A percentile compares a stretch with the other conserved stretches of the same genome.
These are phyloP conservation scores for Pipistrellus nathusii DNA, from an alignment of 2,797 vertebrate genomes.

Conservation along the genomic window DNA sequence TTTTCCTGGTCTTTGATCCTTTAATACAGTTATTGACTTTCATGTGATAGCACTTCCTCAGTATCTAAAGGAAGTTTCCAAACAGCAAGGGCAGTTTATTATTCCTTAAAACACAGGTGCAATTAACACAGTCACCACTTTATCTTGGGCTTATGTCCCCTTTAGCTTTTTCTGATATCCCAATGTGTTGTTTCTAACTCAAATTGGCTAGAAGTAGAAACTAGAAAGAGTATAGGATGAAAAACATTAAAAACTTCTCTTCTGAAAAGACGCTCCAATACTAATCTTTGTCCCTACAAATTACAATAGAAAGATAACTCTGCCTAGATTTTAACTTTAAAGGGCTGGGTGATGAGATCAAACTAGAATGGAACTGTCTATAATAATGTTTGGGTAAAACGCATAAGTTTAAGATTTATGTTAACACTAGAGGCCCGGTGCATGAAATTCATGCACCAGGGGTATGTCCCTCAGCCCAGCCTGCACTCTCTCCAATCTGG, in stretches of 20 bases:
- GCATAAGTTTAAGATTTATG: background rate
- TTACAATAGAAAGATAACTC: background rate
- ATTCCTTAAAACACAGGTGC: background rate
- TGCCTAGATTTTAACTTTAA: background rate
- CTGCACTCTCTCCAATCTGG: too few relatives aligned
- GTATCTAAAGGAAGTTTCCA: background rate
- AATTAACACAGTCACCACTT: background rate
- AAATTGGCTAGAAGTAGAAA: constrained; percentile 20
- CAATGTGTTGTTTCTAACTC: background rate
- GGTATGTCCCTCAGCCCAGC: too few relatives aligned
- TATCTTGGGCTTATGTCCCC: background rate
- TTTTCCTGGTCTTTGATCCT: background rate
- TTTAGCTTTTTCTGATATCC: background rate
- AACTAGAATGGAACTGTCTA: background rate
- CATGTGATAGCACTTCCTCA: background rate
- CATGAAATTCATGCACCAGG: too few relatives aligned
- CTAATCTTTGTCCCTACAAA: background rate
- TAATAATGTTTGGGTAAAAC: background rate
- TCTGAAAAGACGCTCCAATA: background rate
- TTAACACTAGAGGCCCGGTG: background rate
- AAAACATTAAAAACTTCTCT: background rate
- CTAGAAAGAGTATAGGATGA: background rate
- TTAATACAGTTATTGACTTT: background rate
- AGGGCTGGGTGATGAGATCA: background rate
- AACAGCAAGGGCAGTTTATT: background rate